Conservation (phyloP, 2,888 invertebrate genomes). For the Thumatha senex region DNA sequence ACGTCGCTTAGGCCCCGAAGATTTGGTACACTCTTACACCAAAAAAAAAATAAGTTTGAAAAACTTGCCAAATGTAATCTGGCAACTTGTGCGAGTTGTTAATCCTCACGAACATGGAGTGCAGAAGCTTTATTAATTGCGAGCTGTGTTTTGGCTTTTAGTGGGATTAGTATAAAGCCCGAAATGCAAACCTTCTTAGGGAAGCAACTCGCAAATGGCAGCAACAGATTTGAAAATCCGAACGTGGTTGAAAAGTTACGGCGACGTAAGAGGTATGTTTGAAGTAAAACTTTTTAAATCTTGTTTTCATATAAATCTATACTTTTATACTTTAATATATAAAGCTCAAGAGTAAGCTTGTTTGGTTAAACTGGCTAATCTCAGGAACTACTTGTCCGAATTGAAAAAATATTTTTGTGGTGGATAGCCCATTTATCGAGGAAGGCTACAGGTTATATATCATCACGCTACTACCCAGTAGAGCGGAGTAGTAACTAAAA, state of each 20-base stretch:
- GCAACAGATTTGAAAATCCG: background rate
- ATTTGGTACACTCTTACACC: too few relatives aligned
- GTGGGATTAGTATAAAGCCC: conserved; percentile 16
- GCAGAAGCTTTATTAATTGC: conserved; percentile 32
- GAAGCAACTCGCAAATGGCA: background rate
- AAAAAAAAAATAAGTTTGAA: too few relatives aligned
- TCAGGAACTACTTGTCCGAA: too few relatives aligned
- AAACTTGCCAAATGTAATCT: background rate
- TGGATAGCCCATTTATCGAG: too few relatives aligned
- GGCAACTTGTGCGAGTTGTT: conserved; percentile 10
- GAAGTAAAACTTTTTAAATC: background rate
- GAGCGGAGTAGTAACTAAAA: too few relatives aligned
- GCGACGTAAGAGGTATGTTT: background rate
- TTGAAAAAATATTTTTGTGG: too few relatives aligned
- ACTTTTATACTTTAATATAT: too few relatives aligned
- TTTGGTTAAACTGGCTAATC: too few relatives aligned
- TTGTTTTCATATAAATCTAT: background rate
- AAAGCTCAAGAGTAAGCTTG: too few relatives aligned
- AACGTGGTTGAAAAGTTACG: background rate
- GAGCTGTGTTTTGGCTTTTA: conserved; percentile 19
- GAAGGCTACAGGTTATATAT: too few relatives aligned
- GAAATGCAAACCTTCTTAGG: conserved; percentile 19
- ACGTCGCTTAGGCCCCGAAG: too few relatives aligned
- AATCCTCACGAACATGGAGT: conserved; percentile 14
- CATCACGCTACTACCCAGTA: too few relatives aligned